phyloP scores from a whole-genome alignment of 2,797 vertebrate genomes.

The Epinephelus awoara region DNA sequence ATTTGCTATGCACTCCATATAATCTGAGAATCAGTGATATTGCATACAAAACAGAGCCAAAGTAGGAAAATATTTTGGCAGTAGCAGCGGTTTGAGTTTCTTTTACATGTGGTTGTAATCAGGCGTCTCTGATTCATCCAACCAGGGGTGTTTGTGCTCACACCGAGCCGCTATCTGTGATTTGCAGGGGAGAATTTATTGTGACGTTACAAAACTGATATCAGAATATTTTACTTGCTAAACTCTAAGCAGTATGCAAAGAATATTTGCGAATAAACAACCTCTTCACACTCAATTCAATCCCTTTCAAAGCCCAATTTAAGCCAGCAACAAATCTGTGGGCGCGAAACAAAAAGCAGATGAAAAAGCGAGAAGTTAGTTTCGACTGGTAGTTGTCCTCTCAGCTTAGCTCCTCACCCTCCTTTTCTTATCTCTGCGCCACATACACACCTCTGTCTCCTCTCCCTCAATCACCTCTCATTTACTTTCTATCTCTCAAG shows the following conservation, averaged over 20 bases:
- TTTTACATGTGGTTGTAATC: slow-evolving; percentile 21
- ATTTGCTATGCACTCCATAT: background rate
- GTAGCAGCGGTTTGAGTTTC: background rate
- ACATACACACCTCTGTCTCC: slow-evolving; percentile 27
- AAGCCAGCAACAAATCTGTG: slow-evolving; percentile 25
- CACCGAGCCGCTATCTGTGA: slow-evolving; percentile 18
- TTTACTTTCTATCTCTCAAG: slow-evolving; percentile 67
- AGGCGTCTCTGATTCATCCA: slow-evolving; percentile 1
- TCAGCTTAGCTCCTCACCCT: slow-evolving; percentile 9
- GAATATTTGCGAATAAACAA: slow-evolving; percentile 17
- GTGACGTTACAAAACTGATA: slow-evolving; percentile 17
- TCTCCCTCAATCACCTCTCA: slow-evolving; percentile 60
- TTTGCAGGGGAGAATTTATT: slow-evolving; percentile 19
- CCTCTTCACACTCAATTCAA: slow-evolving; percentile 29
- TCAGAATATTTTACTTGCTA: slow-evolving; percentile 24
- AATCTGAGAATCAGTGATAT: background rate
- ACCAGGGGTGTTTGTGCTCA: slow-evolving; percentile 6
- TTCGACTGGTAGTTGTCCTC: slow-evolving; percentile 18
- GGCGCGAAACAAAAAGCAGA: slow-evolving; percentile 16
- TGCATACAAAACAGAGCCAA: background rate
- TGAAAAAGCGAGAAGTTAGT: slow-evolving; percentile 20
- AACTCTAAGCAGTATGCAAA: slow-evolving; percentile 22
- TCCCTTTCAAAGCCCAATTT: slow-evolving; percentile 31
- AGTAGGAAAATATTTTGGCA: background rate
- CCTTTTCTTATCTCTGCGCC: slow-evolving; percentile 47